Percentiles rank a stretch among this genome's conserved stretches.
Conservation (phyloP, 2,113 vertebrate species). For the Leptodactylus fuscus region DNA sequence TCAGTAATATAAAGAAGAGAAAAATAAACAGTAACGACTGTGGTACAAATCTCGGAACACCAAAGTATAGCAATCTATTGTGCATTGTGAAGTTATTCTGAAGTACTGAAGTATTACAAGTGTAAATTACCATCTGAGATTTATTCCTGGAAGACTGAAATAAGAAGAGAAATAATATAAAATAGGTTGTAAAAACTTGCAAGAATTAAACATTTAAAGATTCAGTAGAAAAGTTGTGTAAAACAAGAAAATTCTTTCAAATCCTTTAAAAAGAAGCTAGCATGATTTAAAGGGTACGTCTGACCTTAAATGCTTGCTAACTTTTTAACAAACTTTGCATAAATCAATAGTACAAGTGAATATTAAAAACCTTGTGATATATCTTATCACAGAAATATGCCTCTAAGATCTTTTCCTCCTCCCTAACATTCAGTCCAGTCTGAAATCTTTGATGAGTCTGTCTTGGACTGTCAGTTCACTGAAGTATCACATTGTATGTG, state of each 20-base stretch:
- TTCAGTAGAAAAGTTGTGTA: not conserved
- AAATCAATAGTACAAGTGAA: too few relatives aligned
- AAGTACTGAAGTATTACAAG: not conserved
- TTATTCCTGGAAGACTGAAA: not conserved
- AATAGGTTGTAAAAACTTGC: not conserved
- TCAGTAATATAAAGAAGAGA: not conserved
- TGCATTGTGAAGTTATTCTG: not conserved
- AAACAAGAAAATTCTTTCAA: not conserved
- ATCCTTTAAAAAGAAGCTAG: not conserved
- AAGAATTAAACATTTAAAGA: not conserved
- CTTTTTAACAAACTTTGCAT: too few relatives aligned
- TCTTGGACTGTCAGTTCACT: too few relatives aligned
- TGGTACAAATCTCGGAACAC: not conserved
- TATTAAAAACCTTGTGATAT: too few relatives aligned
- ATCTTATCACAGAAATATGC: too few relatives aligned
- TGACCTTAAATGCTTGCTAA: too few relatives aligned
- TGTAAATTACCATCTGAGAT: conserved; percentile 14
- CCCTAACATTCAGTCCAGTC: too few relatives aligned
- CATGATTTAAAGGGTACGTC: not conserved
- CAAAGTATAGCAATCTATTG: conserved; percentile 8
- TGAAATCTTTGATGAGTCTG: too few relatives aligned
- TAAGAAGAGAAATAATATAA: not conserved
- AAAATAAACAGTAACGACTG: not conserved
- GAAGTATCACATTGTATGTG: too few relatives aligned
- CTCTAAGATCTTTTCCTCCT: too few relatives aligned